phyloP scores from a whole-genome alignment of 2,888 invertebrate species.

The Eulithis prunata region DNA sequence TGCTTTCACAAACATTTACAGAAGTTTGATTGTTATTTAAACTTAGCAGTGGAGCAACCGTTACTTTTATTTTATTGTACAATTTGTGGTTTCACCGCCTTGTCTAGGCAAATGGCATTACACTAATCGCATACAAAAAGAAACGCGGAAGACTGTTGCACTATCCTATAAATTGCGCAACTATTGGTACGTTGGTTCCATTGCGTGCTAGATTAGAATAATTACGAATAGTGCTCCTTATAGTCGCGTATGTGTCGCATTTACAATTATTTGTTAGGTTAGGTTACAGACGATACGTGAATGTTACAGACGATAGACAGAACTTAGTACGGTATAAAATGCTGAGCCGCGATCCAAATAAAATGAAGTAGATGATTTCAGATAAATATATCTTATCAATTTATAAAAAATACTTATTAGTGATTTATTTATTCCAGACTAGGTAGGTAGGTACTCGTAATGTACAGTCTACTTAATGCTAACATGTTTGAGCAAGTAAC shows the following conservation, averaged over 20 bases:
- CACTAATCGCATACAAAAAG: slow-evolving; percentile 48
- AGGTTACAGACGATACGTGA: slow-evolving; percentile 14
- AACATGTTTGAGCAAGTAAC: too few species aligned
- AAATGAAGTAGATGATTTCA: too few species aligned
- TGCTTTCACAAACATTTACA: not conserved
- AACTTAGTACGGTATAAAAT: too few species aligned
- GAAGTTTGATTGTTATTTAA: slow-evolving; percentile 2
- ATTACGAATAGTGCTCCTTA: slow-evolving; percentile 24
- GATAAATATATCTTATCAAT: too few species aligned
- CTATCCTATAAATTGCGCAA: slow-evolving; percentile 39
- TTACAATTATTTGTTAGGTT: slow-evolving; percentile 37
- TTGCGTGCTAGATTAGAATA: slow-evolving; percentile 36
- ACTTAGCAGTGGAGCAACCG: not conserved
- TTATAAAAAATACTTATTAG: too few species aligned
- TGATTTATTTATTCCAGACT: too few species aligned
- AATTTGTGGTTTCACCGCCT: slow-evolving; percentile 4
- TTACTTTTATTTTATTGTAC: slow-evolving; percentile 18
- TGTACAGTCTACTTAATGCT: too few species aligned
- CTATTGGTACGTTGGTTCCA: slow-evolving; percentile 37
- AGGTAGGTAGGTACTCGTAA: too few species aligned
- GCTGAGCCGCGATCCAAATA: too few species aligned
- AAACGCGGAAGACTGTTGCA: slow-evolving; percentile 47
- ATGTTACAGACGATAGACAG: too few species aligned
- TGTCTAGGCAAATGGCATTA: slow-evolving; percentile 26
- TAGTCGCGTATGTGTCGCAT: slow-evolving; percentile 35